phyloP scores from a whole-genome alignment of 2,888 invertebrate genomes.

The Melinopterus prodromus region DNA sequence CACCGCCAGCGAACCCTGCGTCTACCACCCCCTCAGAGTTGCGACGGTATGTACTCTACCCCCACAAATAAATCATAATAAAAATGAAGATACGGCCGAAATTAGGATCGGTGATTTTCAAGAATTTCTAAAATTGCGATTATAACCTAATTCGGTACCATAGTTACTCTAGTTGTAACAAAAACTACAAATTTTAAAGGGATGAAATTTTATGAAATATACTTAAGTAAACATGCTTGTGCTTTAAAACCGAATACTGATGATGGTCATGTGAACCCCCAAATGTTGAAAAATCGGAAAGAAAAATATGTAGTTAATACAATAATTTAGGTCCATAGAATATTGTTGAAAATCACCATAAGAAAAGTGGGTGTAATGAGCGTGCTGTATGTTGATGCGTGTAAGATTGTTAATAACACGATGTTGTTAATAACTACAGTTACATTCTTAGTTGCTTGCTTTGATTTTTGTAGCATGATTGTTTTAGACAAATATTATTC shows the following conservation, averaged over 20 bases:
- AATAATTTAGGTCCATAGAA: no score
- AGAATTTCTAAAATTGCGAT: not conserved
- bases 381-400: not conserved
- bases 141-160: no score
- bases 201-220: no score
- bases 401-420: not conserved
- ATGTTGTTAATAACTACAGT: not conserved
- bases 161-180: no score
- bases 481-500: not conserved
- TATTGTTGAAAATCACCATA: not conserved
- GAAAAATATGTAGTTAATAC: not conserved
- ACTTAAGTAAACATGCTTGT: no score
- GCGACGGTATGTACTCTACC: constrained; percentile 61
- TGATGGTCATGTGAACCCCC: not conserved
- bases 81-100: constrained; percentile 34
- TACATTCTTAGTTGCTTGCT: not conserved
- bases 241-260: no score
- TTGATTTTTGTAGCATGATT: not conserved
- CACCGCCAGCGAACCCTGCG: constrained; percentile 56
- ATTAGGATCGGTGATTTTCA: constrained; percentile 19
- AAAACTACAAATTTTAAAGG: no score
- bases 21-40: constrained; percentile 62
- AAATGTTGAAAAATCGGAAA: not conserved
- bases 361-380: not conserved
- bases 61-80: constrained; percentile 46